Evolutionary conservation across 2,113 vertebrate species (phyloP), one percentile per base, ranked within the genome.

Genomic region (Eubucco bourcierii): DNA sequence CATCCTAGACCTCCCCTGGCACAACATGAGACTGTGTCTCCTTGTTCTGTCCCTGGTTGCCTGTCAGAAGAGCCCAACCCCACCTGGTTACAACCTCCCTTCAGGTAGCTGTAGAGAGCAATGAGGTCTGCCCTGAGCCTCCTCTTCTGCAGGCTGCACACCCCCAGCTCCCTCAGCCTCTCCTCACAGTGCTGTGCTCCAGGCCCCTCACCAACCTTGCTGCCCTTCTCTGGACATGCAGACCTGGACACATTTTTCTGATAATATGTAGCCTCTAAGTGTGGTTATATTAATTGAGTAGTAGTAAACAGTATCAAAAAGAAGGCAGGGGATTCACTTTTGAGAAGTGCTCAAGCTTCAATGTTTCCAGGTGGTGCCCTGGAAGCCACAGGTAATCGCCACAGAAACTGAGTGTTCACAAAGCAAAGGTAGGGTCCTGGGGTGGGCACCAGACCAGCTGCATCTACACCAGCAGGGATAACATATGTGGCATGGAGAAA

Each of bases 401-500:
- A 7, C 0, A 3, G 52, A 46, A 91, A n/a, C 27, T 31, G 80
- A 59, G 56, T 5, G 15, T 2, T 75, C 65, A 55, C 18, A 78
- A 63, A 86, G 18, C 53, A 86, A 27, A 86, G 65, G 31, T 14
- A 41, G 23, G 10, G 17, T 20, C 29, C 37, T 56, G 50, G 37
- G 27, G 27, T 28, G 53, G 53, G 6, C 8, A 20, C 1, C 1
- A 1, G n/a, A 27, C 17, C 46, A 24, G 15, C 2, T 29, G 39
- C 52, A 28, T 3, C 1, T 25, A 68, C 29, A 41, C 3, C 17
- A 66, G 41, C 21, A 27, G 15, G 28, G 28, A 46, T 10, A 67
- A 66, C 0, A 0, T 14, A 15, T 0, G 2, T 27, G n/a, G 61
- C 6, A 25, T 4, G 14, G 9, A 28, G 34, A 34, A 61, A 73